These are phyloP conservation scores for Melanotaenia parkinsoni DNA, from an alignment of 2,797 vertebrate species.

Conservation along the genomic window DNA sequence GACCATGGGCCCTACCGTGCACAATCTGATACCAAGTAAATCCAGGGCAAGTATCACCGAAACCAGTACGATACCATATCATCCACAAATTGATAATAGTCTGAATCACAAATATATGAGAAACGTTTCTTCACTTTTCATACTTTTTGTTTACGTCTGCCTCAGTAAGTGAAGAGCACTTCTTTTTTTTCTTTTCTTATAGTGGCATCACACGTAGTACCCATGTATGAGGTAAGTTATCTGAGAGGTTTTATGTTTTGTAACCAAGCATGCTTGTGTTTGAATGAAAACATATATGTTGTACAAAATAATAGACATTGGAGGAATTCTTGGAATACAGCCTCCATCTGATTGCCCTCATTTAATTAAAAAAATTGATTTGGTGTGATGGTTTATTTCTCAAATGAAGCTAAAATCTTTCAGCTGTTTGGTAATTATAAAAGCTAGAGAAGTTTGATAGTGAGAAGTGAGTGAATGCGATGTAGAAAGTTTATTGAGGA, in stretches of 20 bases:
- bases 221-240: conserved; percentile 54
- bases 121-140: too few relatives aligned
- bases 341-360: neutral
- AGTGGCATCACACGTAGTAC: conserved; percentile 40
- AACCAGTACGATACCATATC: too few relatives aligned
- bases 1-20: too few relatives aligned
- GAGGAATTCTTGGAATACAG: conserved; percentile 69
- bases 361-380: conserved; percentile 21
- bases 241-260: conserved; percentile 72
- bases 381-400: neutral
- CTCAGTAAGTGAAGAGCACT: too few relatives aligned
- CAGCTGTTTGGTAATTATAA: neutral
- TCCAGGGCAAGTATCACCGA: too few relatives aligned
- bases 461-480: neutral
- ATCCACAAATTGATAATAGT: too few relatives aligned
- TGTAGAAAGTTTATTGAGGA: neutral
- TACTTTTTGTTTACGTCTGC: too few relatives aligned
- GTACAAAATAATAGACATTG: conserved; percentile 66
- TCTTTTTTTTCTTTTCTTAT: too few relatives aligned
- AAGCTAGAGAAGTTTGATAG: neutral
- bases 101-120: too few relatives aligned
- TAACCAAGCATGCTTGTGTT: conserved; percentile 78
- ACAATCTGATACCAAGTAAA: too few relatives aligned
- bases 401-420: neutral
- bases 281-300: conserved; percentile 77